Base-by-base conservation (phyloP, 2,797 vertebrate species). In the Linurgus olivaceus region DNA sequence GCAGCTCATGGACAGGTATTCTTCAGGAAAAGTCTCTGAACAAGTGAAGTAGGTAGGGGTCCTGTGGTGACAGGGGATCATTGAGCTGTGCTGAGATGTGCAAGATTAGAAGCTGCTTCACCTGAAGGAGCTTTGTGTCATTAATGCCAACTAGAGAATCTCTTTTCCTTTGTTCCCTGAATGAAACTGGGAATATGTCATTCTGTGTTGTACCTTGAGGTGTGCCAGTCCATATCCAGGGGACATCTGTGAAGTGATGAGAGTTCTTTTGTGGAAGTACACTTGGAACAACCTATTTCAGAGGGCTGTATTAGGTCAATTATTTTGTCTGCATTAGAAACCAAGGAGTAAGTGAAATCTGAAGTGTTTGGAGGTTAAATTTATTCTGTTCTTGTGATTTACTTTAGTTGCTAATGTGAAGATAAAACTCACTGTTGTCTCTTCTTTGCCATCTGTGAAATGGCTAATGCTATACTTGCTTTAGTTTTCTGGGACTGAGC, bases 371-470 rank as follows among this genome's bases (percentile, higher is more conserved):
- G 11, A 90, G 47, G 52, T 45, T 89, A 67, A 94, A 57, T 45
- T 71, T 86, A 24, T 4, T 57, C 55, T 91, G 33, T 78, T 94
- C 29, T 71, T 78, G 7, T 94, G 50, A 33, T 88, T 58, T 84
- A 45, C 23, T 88, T 81, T n/a, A 51, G 25, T 72, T 96, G 23
- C 40, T 85, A 25, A 59, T 58, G 17, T 81, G 54, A 68, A 86
- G 26, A 12, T 72, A 86, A 79, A 58, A 23, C 37, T 92, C 31
- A 19, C 2, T 8, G 19, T 78, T 58, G 11, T 75, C n/a, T 90
- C 44, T 66, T 84, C 18, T 50, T 70, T 92, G 26, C 24, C 19
- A 25, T 79, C 45, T 87, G 17, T 89, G 54, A 70, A 95, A 54
- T 74, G 52, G 19, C 45, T 84, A 63, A 45, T 66, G 26, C 40